A percentile compares a stretch with the other conserved stretches of the same genome.
phyloP scores from a whole-genome alignment of 2,888 invertebrate genomes.

The Lysandra coridon region DNA sequence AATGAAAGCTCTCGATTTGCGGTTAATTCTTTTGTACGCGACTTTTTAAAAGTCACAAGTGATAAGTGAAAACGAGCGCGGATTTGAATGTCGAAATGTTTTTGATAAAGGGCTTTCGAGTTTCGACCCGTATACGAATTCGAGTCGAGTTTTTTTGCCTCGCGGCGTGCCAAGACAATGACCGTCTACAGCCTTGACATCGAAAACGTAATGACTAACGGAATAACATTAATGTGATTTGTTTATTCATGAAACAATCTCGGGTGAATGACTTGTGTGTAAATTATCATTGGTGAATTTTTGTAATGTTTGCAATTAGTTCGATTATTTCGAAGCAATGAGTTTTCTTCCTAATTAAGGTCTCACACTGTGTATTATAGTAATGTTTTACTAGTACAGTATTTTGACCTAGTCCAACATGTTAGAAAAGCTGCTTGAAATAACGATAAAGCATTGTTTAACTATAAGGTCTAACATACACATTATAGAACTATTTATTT shows the following conservation, averaged over 20 bases:
- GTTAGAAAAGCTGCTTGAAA: neutral
- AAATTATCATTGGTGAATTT: neutral
- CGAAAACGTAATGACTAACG: conserved; percentile 10
- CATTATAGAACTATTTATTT: no score
- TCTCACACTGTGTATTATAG: neutral
- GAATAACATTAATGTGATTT: conserved; percentile 18
- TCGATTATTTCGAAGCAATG: neutral
- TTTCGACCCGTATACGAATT: conserved; percentile 11
- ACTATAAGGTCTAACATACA: no score
- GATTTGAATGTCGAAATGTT: neutral
- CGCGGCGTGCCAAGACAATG: conserved; percentile 3
- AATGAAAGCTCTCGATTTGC: conserved; percentile 29
- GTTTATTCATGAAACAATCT: conserved; percentile 21
- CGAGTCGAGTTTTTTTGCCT: conserved; percentile 10
- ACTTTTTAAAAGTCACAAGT: conserved; percentile 20
- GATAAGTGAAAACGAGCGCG: neutral
- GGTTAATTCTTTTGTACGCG: conserved; percentile 20
- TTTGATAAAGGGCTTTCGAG: conserved; percentile 24
- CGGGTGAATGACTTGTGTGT: conserved; percentile 6
- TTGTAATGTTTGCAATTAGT: neutral
- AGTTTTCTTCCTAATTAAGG: neutral
- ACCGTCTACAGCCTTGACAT: conserved; percentile 23
- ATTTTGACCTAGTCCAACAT: no score
- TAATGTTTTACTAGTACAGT: no score
- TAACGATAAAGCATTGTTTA: neutral